Conservation (phyloP, 2,888 invertebrate species). For the Portevinia maculata region DNA sequence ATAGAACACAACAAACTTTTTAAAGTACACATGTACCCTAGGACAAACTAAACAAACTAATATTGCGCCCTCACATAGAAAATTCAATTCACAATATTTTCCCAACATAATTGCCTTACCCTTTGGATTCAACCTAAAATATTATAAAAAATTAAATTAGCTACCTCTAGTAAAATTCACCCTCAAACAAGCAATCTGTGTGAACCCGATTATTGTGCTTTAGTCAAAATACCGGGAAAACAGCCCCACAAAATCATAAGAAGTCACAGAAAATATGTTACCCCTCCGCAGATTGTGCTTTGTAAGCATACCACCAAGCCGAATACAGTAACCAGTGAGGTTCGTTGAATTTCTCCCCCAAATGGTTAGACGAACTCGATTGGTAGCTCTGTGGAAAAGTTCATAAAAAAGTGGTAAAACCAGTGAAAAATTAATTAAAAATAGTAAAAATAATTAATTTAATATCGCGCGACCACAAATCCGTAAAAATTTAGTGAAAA, state of each 20-base stretch:
- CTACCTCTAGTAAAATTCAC: conserved; percentile 22
- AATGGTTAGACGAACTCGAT: conserved; percentile 81
- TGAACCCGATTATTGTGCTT: conserved; percentile 58
- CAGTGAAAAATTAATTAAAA: conserved; percentile 64
- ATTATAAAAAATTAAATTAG: conserved; percentile 14
- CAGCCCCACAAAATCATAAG: conserved; percentile 31
- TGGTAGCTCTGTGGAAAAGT: conserved; percentile 79
- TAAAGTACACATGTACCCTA: conserved; percentile 51
- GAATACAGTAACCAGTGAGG: conserved; percentile 76
- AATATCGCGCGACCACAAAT: conserved; percentile 33
- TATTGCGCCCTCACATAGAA: background rate
- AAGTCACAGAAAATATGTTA: conserved; percentile 48
- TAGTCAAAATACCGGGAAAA: conserved; percentile 70
- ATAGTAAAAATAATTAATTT: conserved; percentile 58
- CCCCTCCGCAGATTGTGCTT: conserved; percentile 45
- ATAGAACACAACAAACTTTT: conserved; percentile 25
- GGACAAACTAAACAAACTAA: background rate
- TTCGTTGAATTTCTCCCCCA: conserved; percentile 82
- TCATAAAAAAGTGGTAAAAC: conserved; percentile 74
- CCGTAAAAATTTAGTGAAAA: conserved; percentile 54
- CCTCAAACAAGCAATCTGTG: conserved; percentile 36
- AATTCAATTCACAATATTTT: conserved; percentile 10
- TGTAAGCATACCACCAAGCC: conserved; percentile 34
- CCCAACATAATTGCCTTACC: background rate
- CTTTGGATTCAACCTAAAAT: conserved; percentile 35